Conservation (phyloP, 2,888 invertebrate species). For the Tenthredo scrophulariae region DNA sequence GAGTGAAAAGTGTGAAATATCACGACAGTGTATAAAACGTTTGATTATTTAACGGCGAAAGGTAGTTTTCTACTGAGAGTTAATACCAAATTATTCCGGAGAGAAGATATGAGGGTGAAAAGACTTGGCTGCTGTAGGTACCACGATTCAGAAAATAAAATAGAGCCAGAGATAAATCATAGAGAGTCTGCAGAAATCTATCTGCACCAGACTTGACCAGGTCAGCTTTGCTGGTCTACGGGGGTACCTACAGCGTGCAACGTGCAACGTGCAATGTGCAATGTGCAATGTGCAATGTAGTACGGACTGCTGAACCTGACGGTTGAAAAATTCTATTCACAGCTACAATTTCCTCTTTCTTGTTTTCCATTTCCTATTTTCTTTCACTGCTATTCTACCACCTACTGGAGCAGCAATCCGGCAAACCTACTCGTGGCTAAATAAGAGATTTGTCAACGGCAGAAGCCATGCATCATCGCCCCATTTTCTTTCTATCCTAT, state of each 20-base stretch:
- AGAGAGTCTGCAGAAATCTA: conserved; percentile 44
- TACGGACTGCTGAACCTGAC: conserved; percentile 7
- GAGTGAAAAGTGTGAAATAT: not conserved
- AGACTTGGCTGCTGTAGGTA: not conserved
- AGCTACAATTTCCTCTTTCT: conserved; percentile 45
- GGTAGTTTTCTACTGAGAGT: not conserved
- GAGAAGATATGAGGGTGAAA: not conserved
- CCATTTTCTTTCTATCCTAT: not conserved
- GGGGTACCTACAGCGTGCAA: not conserved
- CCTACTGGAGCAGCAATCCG: not conserved
- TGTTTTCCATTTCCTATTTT: conserved; percentile 34
- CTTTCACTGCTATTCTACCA: not conserved
- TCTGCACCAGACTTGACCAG: conserved; percentile 42
- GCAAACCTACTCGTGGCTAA: not conserved
- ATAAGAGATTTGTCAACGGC: conserved; percentile 19
- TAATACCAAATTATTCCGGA: not conserved
- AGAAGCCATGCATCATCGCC: conserved; percentile 11
- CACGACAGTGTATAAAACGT: not conserved
- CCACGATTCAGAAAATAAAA: conserved; percentile 3
- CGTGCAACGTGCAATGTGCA: conserved; percentile 1
- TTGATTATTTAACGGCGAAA: not conserved
- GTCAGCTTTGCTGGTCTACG: conserved; percentile 19
- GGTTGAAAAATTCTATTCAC: conserved; percentile 44
- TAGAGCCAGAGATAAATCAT: conserved; percentile 16
- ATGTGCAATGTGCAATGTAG: not conserved